phyloP scores from a whole-genome alignment of 2,113 vertebrate genomes.

The Hiodon alosoides region DNA sequence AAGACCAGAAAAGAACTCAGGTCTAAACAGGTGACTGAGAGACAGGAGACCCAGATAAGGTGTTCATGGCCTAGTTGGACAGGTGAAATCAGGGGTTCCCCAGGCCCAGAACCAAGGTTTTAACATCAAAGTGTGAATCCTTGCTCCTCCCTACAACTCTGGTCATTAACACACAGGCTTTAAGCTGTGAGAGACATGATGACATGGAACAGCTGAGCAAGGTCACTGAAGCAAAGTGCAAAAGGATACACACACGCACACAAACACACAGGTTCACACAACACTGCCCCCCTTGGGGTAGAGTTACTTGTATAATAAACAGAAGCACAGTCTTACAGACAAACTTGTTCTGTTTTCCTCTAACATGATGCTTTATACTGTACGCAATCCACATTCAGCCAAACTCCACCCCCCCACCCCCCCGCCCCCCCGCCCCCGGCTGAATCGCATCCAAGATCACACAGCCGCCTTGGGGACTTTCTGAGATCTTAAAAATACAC shows the following conservation, averaged over 20 bases:
- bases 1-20: too few species aligned
- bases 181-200: slow-evolving; percentile 34
- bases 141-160: neutral
- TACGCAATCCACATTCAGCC: slow-evolving; percentile 31
- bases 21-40: too few species aligned
- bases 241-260: slow-evolving; percentile 10
- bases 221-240: slow-evolving; percentile 38
- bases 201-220: slow-evolving; percentile 55
- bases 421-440: slow-evolving; percentile 25
- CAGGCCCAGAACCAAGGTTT: slow-evolving; percentile 24
- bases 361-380: slow-evolving; percentile 30
- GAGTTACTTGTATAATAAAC: neutral
- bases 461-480: slow-evolving; percentile 51
- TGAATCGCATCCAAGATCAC: slow-evolving; percentile 41
- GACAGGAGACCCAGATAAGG: slow-evolving; percentile 20
- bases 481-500: slow-evolving; percentile 54
- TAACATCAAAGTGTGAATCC: slow-evolving; percentile 34
- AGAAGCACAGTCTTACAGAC: neutral
- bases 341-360: slow-evolving; percentile 2
- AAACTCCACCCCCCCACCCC: slow-evolving; percentile 44
- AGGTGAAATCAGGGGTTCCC: neutral
- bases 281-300: neutral
- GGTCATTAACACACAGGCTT: slow-evolving; percentile 16
- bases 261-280: neutral
- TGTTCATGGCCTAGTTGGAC: slow-evolving; percentile 32